Evolutionary conservation across 35 echinoderm and acorn worm species (phyloP).

Genomic region (Hemicentrotus pulcherrimus): DNA sequence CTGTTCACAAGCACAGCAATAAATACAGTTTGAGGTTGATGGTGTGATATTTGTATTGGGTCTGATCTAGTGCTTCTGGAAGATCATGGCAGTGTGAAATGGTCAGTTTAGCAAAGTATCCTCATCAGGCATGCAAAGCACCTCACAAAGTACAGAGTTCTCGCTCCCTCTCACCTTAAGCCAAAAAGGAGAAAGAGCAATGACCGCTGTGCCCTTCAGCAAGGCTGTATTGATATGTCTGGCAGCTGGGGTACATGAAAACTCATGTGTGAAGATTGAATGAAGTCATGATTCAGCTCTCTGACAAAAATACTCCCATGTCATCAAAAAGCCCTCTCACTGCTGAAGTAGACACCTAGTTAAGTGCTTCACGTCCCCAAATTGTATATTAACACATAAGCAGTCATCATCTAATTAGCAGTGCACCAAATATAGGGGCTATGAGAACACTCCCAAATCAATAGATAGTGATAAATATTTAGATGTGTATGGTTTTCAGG

Average conservation of each 20-base stretch:
- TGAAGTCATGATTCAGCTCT: background rate
- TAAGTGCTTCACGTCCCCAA: background rate
- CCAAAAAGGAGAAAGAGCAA: background rate
- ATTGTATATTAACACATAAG: background rate
- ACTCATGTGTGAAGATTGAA: background rate
- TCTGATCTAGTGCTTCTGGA: background rate
- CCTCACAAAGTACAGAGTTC: background rate
- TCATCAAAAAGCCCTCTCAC: background rate
- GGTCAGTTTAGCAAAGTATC: background rate
- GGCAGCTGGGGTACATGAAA: background rate
- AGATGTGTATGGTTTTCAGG: too few relatives aligned
- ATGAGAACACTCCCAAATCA: background rate
- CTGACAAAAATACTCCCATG: background rate
- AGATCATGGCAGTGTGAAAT: background rate
- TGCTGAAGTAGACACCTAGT: background rate
- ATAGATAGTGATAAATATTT: too few relatives aligned
- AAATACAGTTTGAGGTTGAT: background rate
- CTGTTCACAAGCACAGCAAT: background rate
- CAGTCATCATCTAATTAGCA: background rate
- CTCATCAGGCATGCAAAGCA: background rate
- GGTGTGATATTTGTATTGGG: background rate
- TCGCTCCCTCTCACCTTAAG: background rate
- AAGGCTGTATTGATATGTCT: background rate
- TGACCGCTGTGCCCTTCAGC: background rate
- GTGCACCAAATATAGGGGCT: background rate